Evolutionary conservation across 2,797 vertebrate species (phyloP), one percentile per base, ranked within the genome.

Genomic region (Falco novaeseelandiae): DNA sequence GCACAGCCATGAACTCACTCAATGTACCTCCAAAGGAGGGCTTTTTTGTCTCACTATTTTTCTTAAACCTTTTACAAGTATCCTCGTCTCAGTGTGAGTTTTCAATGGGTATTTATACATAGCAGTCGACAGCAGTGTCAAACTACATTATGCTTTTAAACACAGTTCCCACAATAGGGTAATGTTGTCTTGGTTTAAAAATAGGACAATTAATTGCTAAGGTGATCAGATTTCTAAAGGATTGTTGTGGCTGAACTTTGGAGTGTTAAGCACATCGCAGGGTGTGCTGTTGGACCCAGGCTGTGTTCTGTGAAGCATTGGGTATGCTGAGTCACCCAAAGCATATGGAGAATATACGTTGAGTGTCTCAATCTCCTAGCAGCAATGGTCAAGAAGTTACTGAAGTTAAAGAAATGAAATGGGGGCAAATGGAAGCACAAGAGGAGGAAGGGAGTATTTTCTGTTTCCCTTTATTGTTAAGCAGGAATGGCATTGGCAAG

Each of bases 141-240:
- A 62, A 54, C 54, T 62, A 17, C 3, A 0, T 44, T 20, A 9
- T 46, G 14, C 21, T 72, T 72, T 62, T 55, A 87, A 65, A 49
- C 12, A 13, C 0, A 1, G 9, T 46, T 86, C 15, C 40, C 1
- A 1, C 22, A 34, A 14, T 17, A 65, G 46, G 21, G 7, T 46
- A 17, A 26, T 15, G 15, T 34, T 65, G 38, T 54, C 58, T 83
- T 21, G 4, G 46, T 48, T 59, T 40, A 63, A 67, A 83, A 73
- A 21, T 9, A 62, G 38, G 55, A 52, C 69, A 63, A 58, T 10
- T 6, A 34, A 36, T 67, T 73, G 36, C 42, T 62, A 4, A 57
- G 26, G n/a, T 57, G 27, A 67, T 62, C 19, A 38, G 22, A 44
- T 78, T 78, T 27, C 25, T 32, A 7, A 51, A 52, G 22, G 42